phyloP scores from a whole-genome alignment of 2,888 invertebrate species.

The Oxyteleia sp. region DNA sequence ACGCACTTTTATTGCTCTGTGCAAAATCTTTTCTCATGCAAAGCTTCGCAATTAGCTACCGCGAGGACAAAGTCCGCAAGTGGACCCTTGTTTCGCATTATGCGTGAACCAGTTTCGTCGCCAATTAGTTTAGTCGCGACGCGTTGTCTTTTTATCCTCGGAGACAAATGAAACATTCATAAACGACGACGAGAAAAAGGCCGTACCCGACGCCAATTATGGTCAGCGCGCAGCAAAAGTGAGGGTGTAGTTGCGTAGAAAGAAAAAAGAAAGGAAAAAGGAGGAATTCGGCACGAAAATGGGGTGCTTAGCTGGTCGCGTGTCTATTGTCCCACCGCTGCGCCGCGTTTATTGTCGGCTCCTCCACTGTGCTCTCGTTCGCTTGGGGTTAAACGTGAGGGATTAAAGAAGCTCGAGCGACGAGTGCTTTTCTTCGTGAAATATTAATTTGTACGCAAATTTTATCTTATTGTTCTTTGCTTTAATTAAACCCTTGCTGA shows the following conservation, averaged over 20 bases:
- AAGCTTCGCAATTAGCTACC: constrained; percentile 73
- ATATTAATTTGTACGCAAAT: not conserved
- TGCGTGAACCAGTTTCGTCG: constrained; percentile 78
- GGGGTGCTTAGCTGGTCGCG: constrained; percentile 66
- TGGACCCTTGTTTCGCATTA: constrained; percentile 68
- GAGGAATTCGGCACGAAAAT: constrained; percentile 46
- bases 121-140: constrained; percentile 75
- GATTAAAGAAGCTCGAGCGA: constrained; percentile 50
- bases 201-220: constrained; percentile 57
- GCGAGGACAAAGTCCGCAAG: constrained; percentile 38
- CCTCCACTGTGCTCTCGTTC: constrained; percentile 25
- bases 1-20: constrained; percentile 13
- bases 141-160: constrained; percentile 56
- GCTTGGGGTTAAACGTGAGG: constrained; percentile 53
- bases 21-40: constrained; percentile 78
- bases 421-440: constrained; percentile 19
- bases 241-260: constrained; percentile 60
- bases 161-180: constrained; percentile 67
- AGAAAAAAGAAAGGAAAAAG: constrained; percentile 34
- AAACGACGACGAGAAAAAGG: constrained; percentile 35
- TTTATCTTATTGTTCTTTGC: not conserved
- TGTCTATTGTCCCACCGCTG: constrained; percentile 54
- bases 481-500: not conserved
- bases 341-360: constrained; percentile 57
- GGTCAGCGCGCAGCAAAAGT: constrained; percentile 59